Base-by-base conservation (phyloP, 2,888 invertebrate genomes). In the Xestobium rufovillosum region DNA sequence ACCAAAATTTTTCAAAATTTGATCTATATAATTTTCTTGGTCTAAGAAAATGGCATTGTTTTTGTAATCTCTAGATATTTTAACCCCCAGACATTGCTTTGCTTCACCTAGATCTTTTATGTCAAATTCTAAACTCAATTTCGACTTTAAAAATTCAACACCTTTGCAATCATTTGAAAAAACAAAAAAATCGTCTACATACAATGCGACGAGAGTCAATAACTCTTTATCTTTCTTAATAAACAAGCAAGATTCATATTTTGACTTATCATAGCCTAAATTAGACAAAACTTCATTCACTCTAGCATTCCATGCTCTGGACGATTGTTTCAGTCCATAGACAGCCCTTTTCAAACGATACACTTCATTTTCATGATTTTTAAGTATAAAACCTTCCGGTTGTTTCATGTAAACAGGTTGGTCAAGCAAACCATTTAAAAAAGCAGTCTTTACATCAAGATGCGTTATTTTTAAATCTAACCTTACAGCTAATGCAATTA, bases 181-280 rank as follows among this genome's bases (percentile, higher is more conserved):
- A 31, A 31, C 13, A 4, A 31, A 31, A 17, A 33, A 42, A 38
- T 40, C 37, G 31, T 40, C 40, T 10, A 38, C 36, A 34, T 41
- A 41, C 14, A 39, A 14, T 16, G 40, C 36, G 10, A 43, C 34
- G 3, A 37, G 15, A 12, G 34, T 43, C 3, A 37, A 25, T 23
- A 14, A 26, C 3, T 14, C 6, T 8, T 33, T 23, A 13, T 34
- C 12, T 2, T 6, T 1, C 10, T 34, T 11, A 8, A 19, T 19
- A 19, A 19, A 19, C 6, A 19, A 19, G n/a, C 23, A n/a, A n/a
- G 23, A 19, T 19, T 34, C 34, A 28, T 6, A n/a, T 4, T 34
- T 14, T 1, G 3, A 13, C 2, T 14, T 34, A n/a, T 28, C 27
- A 14, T 4, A 34, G 1, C 34, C 34, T 34, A 34, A 32, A 1